These are phyloP conservation scores for Clostera curtula DNA, from an alignment of 2,888 invertebrate species.

Conservation along the genomic window DNA sequence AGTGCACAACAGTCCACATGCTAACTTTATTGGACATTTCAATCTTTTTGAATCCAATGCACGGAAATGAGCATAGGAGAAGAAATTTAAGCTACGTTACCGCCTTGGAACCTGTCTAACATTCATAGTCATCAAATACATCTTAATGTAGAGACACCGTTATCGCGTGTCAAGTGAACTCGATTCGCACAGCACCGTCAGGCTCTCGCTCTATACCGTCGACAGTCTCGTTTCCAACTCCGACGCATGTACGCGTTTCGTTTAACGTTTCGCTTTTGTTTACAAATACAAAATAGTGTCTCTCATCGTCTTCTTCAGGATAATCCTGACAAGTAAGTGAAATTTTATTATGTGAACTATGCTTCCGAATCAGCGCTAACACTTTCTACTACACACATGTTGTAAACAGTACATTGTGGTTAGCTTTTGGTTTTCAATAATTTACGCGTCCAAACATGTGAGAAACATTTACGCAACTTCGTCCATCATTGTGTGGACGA, in stretches of 20 bases:
- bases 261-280: slow-evolving; percentile 37
- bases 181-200: slow-evolving; percentile 40
- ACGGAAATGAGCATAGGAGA: too few relatives aligned
- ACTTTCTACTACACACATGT: slow-evolving; percentile 42
- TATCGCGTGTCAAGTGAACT: slow-evolving; percentile 40
- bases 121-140: too few relatives aligned
- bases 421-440: slow-evolving; percentile 49
- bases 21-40: too few relatives aligned
- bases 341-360: slow-evolving; percentile 47
- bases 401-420: slow-evolving; percentile 42
- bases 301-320: slow-evolving; percentile 45
- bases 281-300: slow-evolving; percentile 55
- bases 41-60: too few relatives aligned
- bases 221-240: slow-evolving; percentile 49
- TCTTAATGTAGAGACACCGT: too few relatives aligned
- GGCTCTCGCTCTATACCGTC: slow-evolving; percentile 21
- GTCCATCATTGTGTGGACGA: too few relatives aligned
- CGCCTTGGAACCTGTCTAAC: too few relatives aligned
- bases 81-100: too few relatives aligned
- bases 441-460: too few relatives aligned
- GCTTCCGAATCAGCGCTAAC: slow-evolving; percentile 23
- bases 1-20: too few relatives aligned
- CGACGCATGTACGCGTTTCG: slow-evolving; percentile 40
- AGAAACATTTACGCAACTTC: too few relatives aligned
- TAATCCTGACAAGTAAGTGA: slow-evolving; percentile 57